These are phyloP conservation scores for Selene dorsalis DNA, from an alignment of 2,797 vertebrate species.

Conservation along the genomic window DNA sequence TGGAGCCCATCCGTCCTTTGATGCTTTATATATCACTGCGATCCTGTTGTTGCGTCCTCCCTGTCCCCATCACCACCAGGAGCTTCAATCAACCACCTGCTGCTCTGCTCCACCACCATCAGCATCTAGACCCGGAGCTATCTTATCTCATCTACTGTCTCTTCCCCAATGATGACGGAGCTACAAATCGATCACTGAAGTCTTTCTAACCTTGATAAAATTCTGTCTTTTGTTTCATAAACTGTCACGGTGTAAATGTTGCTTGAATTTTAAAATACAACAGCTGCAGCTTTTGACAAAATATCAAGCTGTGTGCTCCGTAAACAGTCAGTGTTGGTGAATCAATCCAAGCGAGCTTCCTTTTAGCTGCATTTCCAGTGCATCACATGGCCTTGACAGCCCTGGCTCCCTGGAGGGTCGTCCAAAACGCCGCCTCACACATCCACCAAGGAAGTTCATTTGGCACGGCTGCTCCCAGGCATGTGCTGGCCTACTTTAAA, in stretches of 20 bases:
- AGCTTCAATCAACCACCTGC: slow-evolving; percentile 50
- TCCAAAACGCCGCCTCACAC: slow-evolving; percentile 66
- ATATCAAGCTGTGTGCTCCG: background rate
- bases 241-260: too few species aligned
- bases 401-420: slow-evolving; percentile 59
- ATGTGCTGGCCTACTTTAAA: slow-evolving; percentile 82
- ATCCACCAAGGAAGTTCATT: slow-evolving; percentile 72
- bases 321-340: slow-evolving; percentile 1
- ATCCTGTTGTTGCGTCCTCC: background rate
- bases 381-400: slow-evolving; percentile 65
- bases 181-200: background rate
- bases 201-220: background rate
- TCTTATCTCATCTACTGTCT: slow-evolving; percentile 7
- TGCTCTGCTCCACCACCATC: slow-evolving; percentile 11
- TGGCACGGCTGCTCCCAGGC: slow-evolving; percentile 75
- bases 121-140: background rate
- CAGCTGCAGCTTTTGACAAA: background rate
- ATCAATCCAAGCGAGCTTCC: slow-evolving; percentile 17
- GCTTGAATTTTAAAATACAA: background rate
- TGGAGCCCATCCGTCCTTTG: background rate
- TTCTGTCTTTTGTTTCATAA: too few species aligned
- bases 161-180: slow-evolving; percentile 2
- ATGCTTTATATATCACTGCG: slow-evolving; percentile 4
- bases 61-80: background rate
- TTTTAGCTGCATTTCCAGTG: slow-evolving; percentile 32